These are phyloP conservation scores for Acanthopagrus latus DNA, from an alignment of 2,797 vertebrate genomes.

Conservation along the genomic window DNA sequence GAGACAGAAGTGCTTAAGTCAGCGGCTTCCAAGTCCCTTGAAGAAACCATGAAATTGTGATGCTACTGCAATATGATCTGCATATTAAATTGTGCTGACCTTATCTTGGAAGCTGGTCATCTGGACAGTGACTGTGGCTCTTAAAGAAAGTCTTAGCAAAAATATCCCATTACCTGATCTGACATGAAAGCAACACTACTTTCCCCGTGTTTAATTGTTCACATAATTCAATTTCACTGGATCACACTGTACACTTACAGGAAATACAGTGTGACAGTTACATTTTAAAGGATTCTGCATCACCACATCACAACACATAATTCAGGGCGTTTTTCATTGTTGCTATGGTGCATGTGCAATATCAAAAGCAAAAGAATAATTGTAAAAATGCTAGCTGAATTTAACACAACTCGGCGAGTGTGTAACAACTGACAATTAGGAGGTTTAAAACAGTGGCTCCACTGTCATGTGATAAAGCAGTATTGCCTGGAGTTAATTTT, in stretches of 20 bases:
- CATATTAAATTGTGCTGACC: slow-evolving; percentile 80
- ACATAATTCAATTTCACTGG: slow-evolving; percentile 24
- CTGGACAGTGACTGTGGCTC: slow-evolving; percentile 49
- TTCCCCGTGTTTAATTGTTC: slow-evolving; percentile 34
- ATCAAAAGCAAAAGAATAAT: slow-evolving; percentile 17
- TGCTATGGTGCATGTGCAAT: slow-evolving; percentile 8
- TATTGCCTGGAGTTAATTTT: slow-evolving; percentile 48
- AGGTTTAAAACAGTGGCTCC: slow-evolving; percentile 42
- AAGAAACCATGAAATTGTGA: slow-evolving; percentile 78
- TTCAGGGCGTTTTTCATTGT: slow-evolving; percentile 10
- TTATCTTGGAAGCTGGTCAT: slow-evolving; percentile 69
- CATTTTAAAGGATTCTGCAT: slow-evolving; percentile 13
- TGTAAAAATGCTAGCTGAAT: slow-evolving; percentile 33
- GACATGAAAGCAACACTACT: slow-evolving; percentile 24
- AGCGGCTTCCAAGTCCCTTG: slow-evolving; percentile 72
- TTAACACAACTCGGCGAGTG: slow-evolving; percentile 53
- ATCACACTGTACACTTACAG: slow-evolving; percentile 10
- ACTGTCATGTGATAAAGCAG: slow-evolving; percentile 43
- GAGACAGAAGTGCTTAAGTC: slow-evolving; percentile 79
- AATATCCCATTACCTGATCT: slow-evolving; percentile 50
- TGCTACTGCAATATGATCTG: slow-evolving; percentile 79
- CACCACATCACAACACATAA: not conserved
- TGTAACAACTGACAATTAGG: slow-evolving; percentile 34
- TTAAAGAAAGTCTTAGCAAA: slow-evolving; percentile 41
- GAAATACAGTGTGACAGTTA: slow-evolving; percentile 10